Percentiles rank a stretch among this genome's conserved stretches.
Conservation (phyloP, 2,888 invertebrate genomes). For the Labia minor region DNA sequence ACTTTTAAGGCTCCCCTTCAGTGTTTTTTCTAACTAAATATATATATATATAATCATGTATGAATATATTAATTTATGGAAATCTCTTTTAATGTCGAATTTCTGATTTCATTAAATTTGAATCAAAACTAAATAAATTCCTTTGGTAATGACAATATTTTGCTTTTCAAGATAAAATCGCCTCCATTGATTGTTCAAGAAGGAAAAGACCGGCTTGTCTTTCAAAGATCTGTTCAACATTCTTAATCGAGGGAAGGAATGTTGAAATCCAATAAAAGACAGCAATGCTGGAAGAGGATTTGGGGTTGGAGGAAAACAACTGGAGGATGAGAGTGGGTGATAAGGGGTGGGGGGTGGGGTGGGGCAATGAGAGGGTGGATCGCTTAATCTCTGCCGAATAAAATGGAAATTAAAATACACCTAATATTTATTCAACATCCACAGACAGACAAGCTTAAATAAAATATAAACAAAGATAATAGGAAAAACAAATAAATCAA, state of each 20-base stretch:
- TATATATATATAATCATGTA: too few species aligned
- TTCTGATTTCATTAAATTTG: background rate
- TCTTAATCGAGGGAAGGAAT: constrained; percentile 7
- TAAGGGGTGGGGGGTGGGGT: too few species aligned
- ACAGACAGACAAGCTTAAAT: background rate
- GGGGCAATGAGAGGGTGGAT: background rate
- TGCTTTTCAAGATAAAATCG: constrained; percentile 3
- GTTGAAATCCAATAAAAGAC: constrained; percentile 8
- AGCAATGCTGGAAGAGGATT: background rate
- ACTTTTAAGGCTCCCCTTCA: too few species aligned
- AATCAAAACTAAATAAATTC: too few species aligned
- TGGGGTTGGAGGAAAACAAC: background rate
- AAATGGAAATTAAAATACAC: constrained; percentile 3
- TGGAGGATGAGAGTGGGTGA: too few species aligned
- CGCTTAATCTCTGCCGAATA: background rate
- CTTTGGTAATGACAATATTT: background rate
- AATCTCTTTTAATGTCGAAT: too few species aligned
- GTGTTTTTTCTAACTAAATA: too few species aligned
- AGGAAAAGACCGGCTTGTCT: too few species aligned
- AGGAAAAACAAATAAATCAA: too few species aligned
- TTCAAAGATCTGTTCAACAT: constrained; percentile 2
- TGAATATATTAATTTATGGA: too few species aligned
- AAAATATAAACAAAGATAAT: too few species aligned
- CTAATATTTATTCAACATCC: constrained; percentile 13
- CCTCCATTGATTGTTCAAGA: too few species aligned